phyloP scores from a whole-genome alignment of 2,113 vertebrate species.

The Platycercus adscitus region DNA sequence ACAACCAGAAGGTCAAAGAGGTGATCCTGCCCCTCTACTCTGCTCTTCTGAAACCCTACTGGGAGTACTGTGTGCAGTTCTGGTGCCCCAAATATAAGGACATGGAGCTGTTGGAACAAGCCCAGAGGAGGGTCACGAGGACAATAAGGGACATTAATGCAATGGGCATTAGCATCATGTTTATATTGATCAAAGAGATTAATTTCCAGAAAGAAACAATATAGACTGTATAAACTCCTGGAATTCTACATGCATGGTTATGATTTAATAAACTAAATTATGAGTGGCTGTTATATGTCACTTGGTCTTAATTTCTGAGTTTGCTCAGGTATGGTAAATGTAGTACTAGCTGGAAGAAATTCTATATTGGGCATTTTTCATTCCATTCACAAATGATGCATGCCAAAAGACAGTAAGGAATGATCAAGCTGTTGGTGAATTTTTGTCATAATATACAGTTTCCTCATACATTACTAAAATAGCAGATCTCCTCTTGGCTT shows the following conservation, averaged over 20 bases:
- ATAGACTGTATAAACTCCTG: background rate
- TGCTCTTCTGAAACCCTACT: background rate
- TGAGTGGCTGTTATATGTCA: background rate
- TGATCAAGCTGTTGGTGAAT: background rate
- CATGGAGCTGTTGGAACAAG: background rate
- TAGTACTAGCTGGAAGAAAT: background rate
- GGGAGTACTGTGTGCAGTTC: background rate
- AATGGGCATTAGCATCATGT: background rate
- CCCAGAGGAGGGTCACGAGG: background rate
- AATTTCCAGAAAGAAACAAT: background rate
- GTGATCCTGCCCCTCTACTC: background rate
- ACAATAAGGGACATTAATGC: background rate
- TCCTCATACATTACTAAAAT: background rate
- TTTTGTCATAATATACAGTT: background rate
- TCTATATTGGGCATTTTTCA: background rate
- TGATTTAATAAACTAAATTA: background rate
- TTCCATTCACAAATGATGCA: background rate
- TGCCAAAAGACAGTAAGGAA: constrained; percentile 2
- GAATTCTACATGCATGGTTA: background rate
- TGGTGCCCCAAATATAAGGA: background rate
- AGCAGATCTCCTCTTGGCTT: background rate
- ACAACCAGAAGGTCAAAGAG: background rate
- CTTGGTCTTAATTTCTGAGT: background rate
- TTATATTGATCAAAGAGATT: background rate
- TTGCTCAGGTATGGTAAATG: background rate